phyloP scores from a whole-genome alignment of 1,140 invertebrate species.

The Polypedilum pembai region DNA sequence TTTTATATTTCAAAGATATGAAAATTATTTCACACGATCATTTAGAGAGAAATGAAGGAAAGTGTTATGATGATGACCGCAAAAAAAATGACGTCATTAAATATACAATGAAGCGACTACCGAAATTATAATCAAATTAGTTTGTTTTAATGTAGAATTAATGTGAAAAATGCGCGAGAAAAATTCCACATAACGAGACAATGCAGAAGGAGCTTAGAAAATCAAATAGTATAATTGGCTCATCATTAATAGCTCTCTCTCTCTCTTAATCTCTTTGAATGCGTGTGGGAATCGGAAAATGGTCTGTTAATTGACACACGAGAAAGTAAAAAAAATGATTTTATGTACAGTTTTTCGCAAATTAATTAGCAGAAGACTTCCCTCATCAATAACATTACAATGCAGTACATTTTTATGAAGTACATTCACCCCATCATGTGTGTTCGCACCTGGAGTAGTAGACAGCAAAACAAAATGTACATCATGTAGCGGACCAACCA shows the following conservation, averaged over 20 bases:
- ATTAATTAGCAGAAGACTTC: not conserved
- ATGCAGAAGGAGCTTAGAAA: not conserved
- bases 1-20: not conserved
- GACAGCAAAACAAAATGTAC: not conserved
- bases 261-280: constrained; percentile 5
- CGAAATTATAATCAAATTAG: constrained; percentile 28
- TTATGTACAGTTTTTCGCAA: constrained; percentile 3
- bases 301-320: not conserved
- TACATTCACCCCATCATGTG: constrained; percentile 5
- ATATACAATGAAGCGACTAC: too few species aligned
- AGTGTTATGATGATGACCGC: constrained; percentile 8
- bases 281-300: constrained; percentile 10
- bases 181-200: constrained; percentile 6
- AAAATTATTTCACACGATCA: constrained; percentile 21
- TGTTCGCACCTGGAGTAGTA: not conserved
- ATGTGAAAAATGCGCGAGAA: constrained; percentile 25
- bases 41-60: not conserved
- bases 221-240: constrained; percentile 27
- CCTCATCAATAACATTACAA: not conserved
- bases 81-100: constrained; percentile 18
- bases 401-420: not conserved
- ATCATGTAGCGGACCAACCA: not conserved
- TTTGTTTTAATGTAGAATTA: constrained; percentile 26
- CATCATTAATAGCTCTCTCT: constrained; percentile 22
- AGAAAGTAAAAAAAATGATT: not conserved